Percentiles rank a stretch among this genome's conserved stretches.
Conservation (phyloP, 2,888 invertebrate genomes). For the Tuberolachnus salignus region DNA sequence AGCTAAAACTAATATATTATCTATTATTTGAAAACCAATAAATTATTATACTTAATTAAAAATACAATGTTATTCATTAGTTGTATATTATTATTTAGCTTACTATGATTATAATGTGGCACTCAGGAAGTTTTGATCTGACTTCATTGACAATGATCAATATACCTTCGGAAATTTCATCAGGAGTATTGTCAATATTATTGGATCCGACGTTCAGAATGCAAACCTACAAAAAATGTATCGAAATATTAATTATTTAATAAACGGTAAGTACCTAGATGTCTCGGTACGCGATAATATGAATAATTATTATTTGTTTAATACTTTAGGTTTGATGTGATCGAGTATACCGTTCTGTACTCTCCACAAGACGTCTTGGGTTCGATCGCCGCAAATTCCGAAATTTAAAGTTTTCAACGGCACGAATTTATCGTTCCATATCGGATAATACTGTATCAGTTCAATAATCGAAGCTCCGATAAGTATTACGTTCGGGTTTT, state of each 20-base stretch:
- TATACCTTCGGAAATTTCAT: conserved; percentile 81
- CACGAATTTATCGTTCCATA: conserved; percentile 89
- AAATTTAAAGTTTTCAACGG: conserved; percentile 91
- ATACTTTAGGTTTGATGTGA: conserved; percentile 84
- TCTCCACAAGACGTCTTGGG: conserved; percentile 91
- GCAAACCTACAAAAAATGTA: conserved; percentile 70
- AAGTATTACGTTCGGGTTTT: conserved; percentile 90
- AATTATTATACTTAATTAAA: not conserved
- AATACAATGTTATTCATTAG: not conserved
- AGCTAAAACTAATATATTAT: no score
- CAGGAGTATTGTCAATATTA: conserved; percentile 78
- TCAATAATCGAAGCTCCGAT: conserved; percentile 88
- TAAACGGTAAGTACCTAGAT: not conserved
- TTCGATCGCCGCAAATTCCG: conserved; percentile 86
- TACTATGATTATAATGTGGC: conserved; percentile 46
- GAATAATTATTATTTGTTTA: not conserved
- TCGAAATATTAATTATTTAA: not conserved
- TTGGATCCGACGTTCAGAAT: conserved; percentile 88
- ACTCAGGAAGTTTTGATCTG: conserved; percentile 30
- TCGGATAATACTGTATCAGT: conserved; percentile 80
- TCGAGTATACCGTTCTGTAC: conserved; percentile 88
- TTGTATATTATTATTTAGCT: not conserved
- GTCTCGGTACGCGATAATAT: no score
- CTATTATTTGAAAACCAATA: no score
- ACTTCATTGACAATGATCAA: conserved; percentile 68